Evolutionary conservation across 2,797 vertebrate genomes (phyloP), one percentile per base, ranked within the genome.

Genomic region (Malurus leucopterus): DNA sequence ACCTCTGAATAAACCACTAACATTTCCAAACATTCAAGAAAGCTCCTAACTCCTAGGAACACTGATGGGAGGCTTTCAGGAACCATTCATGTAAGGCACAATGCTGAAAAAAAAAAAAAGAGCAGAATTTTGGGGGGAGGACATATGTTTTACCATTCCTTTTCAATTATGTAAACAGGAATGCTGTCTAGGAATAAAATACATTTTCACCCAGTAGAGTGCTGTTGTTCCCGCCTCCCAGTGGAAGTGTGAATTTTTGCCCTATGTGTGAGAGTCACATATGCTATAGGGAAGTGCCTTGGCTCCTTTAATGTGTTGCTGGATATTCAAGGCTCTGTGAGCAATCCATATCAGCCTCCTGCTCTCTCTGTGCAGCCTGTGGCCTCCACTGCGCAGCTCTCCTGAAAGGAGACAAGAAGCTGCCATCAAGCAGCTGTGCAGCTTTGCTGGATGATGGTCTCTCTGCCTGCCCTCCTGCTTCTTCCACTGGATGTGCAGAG

Each of bases 191-290:
- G 53, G 57, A 72, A 63, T 61, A 59, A 15, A 59, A 55, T 47
- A 61, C 7, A 20, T 43, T 70, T 67, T 79, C 58, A 80, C 38
- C 38, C 1, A 1, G n/a, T 13, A 40, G 54, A 61, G 18, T 15
- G 20, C 18, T 46, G 22, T 11, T 69, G 20, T 51, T 86, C 29
- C 30, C 26, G 46, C 24, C 43, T 91, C 36, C 54, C 51, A 63
- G 30, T 4, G 13, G 34, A 54, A 36, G 22, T 11, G 4, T 12
- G 17, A 72, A 81, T 91, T 69, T 73, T 58, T 43, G 40, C 51
- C 24, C 51, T 58, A 1, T 0, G 0, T 57, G 59, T 65, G 20
- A 34, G 36, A 64, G 14, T 57, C n/a, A 57, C 8, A 14, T 15
- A 44, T 36, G 11, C 8, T 19, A 32, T 4, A 4, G 54, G 36